Conservation (phyloP, 2,888 invertebrate species). For the Neocrepidodera transversa region DNA sequence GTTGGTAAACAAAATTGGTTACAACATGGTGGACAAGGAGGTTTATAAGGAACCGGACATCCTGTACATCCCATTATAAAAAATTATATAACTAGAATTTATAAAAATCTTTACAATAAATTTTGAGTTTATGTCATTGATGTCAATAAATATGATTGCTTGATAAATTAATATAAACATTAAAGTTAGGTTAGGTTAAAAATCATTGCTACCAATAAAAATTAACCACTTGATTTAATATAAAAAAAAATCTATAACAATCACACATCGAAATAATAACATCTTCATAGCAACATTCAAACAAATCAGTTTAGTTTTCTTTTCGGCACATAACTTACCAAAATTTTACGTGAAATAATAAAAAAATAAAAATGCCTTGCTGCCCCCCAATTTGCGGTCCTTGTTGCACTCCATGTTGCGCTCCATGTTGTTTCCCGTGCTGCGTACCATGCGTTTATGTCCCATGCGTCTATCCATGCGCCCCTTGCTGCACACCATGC, state of each 20-base stretch:
- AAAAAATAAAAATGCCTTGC: conserved; percentile 3
- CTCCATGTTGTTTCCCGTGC: conserved; percentile 42
- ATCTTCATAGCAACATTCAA: not conserved
- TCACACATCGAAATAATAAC: no score
- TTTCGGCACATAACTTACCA: conserved; percentile 37
- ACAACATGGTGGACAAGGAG: conserved; percentile 3
- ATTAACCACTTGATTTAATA: no score
- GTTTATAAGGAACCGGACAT: not conserved
- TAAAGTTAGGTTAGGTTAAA: no score
- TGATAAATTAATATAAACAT: no score
- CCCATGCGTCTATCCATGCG: conserved; percentile 39
- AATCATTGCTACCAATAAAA: no score
- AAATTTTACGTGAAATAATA: conserved; percentile 5
- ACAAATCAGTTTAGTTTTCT: not conserved
- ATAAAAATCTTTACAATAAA: no score
- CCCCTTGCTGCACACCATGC: conserved; percentile 36
- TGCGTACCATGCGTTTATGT: conserved; percentile 44
- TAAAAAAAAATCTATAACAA: no score
- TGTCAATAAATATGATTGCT: no score
- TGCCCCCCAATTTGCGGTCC: conserved; percentile 33
- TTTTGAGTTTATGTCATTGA: no score
- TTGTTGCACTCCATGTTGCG: conserved; percentile 43
- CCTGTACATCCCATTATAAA: not conserved
- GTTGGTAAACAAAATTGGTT: conserved; percentile 10
- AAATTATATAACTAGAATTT: not conserved